Base-by-base conservation (phyloP, 2,113 vertebrate genomes). In the Anarrhichthys ocellatus region DNA sequence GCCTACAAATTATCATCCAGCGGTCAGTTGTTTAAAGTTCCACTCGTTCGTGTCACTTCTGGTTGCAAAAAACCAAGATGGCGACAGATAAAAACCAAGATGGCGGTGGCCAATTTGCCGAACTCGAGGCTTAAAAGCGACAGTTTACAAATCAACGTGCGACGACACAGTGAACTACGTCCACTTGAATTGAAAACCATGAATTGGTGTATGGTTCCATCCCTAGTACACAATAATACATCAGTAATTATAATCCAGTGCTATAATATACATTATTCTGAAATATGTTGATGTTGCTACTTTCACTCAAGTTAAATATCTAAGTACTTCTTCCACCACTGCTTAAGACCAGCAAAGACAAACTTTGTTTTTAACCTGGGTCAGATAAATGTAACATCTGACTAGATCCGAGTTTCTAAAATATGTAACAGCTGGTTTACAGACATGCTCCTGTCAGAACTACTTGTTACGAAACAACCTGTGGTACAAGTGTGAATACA, bases 391-490 rank as follows among this genome's bases (percentile, higher is more conserved):
- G 1, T 48, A 50, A 50, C 46, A 50, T 56, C 4, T 14, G 15
- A 40, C 17, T 11, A 58, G 8, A 50, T 58, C 6, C 32, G 46
- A 14, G 10, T n/a, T 9, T 3, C 48, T 17, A 32, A n/a, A 22
- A 32, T 34, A 4, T 46, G 14, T 67, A 56, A 50, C 18, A 10
- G 22, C 52, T 56, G 22, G 34, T 36, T 32, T 40, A 24, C 32
- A 42, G 38, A 32, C 18, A 9, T 22, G 42, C 38, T 69, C 27
- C 27, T 67, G 50, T 54, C 48, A 29, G 27, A 18, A 32, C 27
- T 70, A 11, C n/a, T 61, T 15, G 22, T 56, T 27, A 13, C 42
- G 79, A 76, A 79, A 62, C 61, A 54, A n/a, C 3, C 14, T 15
- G 8, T 46, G 59, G 15, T 80, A 8, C 36, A 68, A 46, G 32